A percentile compares a stretch with the other conserved stretches of the same genome.
phyloP scores from a whole-genome alignment of 2,113 vertebrate genomes.

The Ctenomys sociabilis region DNA sequence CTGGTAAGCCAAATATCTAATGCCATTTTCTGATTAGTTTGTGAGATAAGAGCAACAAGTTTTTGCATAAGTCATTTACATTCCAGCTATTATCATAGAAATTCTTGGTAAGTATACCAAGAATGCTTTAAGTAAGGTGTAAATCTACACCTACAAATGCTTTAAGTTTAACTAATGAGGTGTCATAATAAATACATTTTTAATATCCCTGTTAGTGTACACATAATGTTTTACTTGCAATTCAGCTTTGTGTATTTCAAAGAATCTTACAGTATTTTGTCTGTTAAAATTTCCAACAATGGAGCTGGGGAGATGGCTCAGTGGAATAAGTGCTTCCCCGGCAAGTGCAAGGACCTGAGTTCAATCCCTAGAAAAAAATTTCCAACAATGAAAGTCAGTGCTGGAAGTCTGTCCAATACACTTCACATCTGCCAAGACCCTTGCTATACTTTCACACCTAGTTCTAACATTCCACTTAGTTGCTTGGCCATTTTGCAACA shows the following conservation, averaged over 20 bases:
- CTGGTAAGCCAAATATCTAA: background rate
- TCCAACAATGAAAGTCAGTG: background rate
- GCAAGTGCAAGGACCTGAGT: too few relatives aligned
- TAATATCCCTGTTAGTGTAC: background rate
- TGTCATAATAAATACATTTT: background rate
- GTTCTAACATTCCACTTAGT: background rate
- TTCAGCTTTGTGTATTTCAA: background rate
- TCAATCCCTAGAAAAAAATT: too few relatives aligned
- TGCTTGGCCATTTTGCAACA: background rate
- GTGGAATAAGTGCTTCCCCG: too few relatives aligned
- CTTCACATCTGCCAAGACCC: background rate
- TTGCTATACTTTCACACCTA: background rate
- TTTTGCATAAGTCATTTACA: background rate
- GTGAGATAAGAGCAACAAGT: background rate
- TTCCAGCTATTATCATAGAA: background rate
- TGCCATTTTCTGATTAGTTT: background rate
- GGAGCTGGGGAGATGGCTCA: too few relatives aligned
- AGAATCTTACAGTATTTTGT: background rate
- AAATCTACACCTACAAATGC: background rate
- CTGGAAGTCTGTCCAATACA: background rate
- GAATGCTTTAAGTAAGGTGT: too few relatives aligned
- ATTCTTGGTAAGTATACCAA: background rate
- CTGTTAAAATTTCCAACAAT: background rate
- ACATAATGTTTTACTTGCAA: background rate
- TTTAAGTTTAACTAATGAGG: background rate